Evolutionary conservation across 2,888 invertebrate species (phyloP), one percentile per base, ranked within the genome.

Genomic region (Catocala nupta): DNA sequence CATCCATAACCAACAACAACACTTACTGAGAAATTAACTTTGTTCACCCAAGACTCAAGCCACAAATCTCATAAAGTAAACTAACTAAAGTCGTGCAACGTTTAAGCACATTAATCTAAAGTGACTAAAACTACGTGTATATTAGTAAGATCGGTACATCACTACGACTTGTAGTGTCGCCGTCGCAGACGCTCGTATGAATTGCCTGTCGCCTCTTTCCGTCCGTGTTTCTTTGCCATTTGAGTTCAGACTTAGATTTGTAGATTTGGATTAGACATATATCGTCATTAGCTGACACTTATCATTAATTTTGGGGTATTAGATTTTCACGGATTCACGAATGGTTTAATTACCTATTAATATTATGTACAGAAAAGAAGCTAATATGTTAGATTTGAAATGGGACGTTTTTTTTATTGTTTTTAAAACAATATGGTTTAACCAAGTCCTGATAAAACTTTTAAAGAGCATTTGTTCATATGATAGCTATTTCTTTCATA

Each of bases 201-300:
- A 84, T 83, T 84, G 84, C 78, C 81, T 75, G 84, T 80, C 83
- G 84, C 81, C 81, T 78, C 80, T 78, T 79, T 80, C 71, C 80
- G 70, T 70, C 77, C 74, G 75, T 78, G 78, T 81, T 78, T 78
- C 83, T 82, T 81, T 78, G 79, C 83, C 83, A 82, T 81, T 83
- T 84, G 76, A 78, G 82, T 78, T 78, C 69, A 70, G 66, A 62
- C 54, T 56, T 51, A 25, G 71, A 78, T 56, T 56, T n/a, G 13
- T 10, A 7, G 36, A 16, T 25, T 9, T 50, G 71, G 77, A 77
- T 68, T 64, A 34, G 73, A 51, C 59, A 2, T 42, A 0, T 8
- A 4, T 47, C 47, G 3, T 12, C 45, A 45, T 45, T 39, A 39
- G 25, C 25, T 25, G 25, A 25, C 25, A 25, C 4, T 25, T 3